Evolutionary conservation across 2,797 vertebrate genomes (phyloP).

Genomic region (Tinamus major): DNA sequence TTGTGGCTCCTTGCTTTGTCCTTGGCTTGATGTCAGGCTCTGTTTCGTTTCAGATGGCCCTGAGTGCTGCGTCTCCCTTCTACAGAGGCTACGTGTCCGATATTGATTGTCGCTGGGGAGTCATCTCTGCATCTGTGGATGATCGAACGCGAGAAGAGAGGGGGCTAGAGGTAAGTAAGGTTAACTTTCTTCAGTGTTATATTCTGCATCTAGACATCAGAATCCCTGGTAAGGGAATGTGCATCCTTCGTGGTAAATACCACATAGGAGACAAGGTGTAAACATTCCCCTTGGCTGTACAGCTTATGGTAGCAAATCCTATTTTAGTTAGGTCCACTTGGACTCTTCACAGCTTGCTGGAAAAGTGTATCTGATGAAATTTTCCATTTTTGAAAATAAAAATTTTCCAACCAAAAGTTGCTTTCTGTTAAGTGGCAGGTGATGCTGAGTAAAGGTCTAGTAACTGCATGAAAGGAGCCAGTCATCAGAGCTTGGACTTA

Average conservation of each 20-base stretch:
- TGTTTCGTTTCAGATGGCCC: constrained; percentile 88
- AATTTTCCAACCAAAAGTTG: background rate
- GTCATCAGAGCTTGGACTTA: background rate
- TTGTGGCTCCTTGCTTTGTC: background rate
- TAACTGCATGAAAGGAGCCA: background rate
- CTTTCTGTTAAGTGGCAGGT: background rate
- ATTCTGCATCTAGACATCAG: background rate
- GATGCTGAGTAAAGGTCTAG: background rate
- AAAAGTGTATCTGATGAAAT: background rate
- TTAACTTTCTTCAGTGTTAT: background rate
- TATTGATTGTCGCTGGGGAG: constrained; percentile 97
- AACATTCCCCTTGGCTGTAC: background rate
- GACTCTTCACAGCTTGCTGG: background rate
- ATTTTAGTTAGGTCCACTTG: background rate
- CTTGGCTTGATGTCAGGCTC: background rate
- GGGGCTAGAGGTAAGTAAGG: constrained; percentile 88
- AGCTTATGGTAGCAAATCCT: background rate
- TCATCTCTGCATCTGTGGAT: constrained; percentile 97
- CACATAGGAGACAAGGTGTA: background rate
- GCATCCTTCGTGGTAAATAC: background rate
- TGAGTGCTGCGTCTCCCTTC: constrained; percentile 96
- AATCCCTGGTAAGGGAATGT: background rate
- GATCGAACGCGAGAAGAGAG: constrained; percentile 95
- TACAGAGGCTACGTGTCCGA: constrained; percentile 96
- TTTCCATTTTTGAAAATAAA: background rate